Conservation (phyloP, 2,113 vertebrate genomes). For the Anthoscopus minutus region DNA sequence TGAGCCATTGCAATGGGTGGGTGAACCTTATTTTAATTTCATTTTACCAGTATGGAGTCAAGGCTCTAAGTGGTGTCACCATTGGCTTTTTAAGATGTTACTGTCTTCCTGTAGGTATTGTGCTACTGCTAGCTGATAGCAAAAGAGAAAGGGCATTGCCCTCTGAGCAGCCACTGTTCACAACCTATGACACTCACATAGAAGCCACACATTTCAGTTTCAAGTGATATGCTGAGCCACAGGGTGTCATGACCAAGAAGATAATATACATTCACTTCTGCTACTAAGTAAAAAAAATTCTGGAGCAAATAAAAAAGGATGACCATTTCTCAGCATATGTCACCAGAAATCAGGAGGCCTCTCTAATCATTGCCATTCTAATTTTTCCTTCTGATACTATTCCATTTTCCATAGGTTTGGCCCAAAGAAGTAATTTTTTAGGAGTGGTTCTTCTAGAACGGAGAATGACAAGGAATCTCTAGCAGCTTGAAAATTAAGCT, state of each 20-base stretch:
- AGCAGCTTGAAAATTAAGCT: neutral
- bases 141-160: neutral
- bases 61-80: neutral
- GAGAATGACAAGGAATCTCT: neutral
- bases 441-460: neutral
- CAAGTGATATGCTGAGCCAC: neutral
- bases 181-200: neutral
- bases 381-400: neutral
- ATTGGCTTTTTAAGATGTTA: neutral
- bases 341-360: neutral
- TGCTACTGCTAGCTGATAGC: neutral
- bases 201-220: neutral
- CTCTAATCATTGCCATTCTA: neutral
- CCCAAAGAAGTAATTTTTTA: neutral
- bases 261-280: neutral
- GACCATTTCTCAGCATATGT: neutral
- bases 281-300: neutral
- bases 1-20: neutral
- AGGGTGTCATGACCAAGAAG: neutral
- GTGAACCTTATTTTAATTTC: neutral
- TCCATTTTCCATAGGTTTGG: neutral
- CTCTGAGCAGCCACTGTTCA: neutral
- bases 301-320: neutral
- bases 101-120: neutral
- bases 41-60: neutral